These are phyloP conservation scores for Puntigrus tetrazona DNA, from an alignment of 2,113 vertebrate genomes.

Conservation along the genomic window DNA sequence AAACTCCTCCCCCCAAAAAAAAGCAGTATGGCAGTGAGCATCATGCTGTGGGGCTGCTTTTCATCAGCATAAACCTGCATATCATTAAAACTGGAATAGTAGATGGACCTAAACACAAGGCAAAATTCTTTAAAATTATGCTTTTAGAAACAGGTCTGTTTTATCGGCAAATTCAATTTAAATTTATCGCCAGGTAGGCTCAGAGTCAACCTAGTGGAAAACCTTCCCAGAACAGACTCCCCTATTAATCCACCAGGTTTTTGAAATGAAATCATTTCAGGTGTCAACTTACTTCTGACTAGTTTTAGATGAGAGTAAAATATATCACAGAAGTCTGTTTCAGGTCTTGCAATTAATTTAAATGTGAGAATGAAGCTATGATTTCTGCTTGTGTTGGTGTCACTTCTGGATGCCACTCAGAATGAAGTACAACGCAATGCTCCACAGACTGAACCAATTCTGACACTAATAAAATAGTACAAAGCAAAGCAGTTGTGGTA, in stretches of 20 bases:
- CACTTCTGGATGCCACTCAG: no score
- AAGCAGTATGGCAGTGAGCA: not conserved
- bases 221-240: not conserved
- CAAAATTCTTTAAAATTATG: not conserved
- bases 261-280: not conserved
- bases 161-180: not conserved
- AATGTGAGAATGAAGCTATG: no score
- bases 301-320: no score
- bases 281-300: no score
- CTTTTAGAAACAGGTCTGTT: not conserved
- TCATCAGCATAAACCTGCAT: not conserved
- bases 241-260: not conserved
- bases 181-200: not conserved
- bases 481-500: no score
- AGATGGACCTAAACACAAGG: not conserved
- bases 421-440: no score
- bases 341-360: no score
- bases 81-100: constrained; percentile 11
- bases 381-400: not conserved
- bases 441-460: no score
- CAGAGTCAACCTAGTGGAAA: not conserved
- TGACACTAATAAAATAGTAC: no score
- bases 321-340: not conserved
- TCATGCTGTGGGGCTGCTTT: constrained; percentile 14
- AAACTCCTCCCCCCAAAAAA: not conserved